Base-by-base conservation (phyloP, 2,888 invertebrate species). In the Apoderus coryli region DNA sequence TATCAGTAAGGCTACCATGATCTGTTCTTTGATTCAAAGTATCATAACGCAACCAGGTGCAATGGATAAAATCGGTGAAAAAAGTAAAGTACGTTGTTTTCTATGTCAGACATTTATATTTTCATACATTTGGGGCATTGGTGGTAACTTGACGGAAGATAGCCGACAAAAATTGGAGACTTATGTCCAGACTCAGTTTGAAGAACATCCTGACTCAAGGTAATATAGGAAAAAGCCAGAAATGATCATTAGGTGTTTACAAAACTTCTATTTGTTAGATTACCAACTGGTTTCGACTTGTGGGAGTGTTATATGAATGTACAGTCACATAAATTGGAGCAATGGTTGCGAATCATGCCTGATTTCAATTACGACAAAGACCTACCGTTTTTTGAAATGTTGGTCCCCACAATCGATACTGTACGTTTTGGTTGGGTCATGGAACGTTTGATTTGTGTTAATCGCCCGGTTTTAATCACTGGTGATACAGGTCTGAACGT, bases 321-420 rank as follows among this genome's bases (percentile, higher is more conserved):
- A 23, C 68, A 69, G 33, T 63, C 62, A n/a, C 67, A 73, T 34
- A 65, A 66, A 27, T 65, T 88, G 56, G 81, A 81, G 44, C 57
- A 65, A 4, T 90, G 89, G 89, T 65, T 68, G n/a, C 73, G 71
- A 32, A 72, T 85, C 16, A 74, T 84, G 40, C 77, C 86, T 0
- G 46, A 59, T 2, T 90, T 86, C 49, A 41, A 59, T 3, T 90
- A 82, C 47, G 69, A 78, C 49, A 58, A 64, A 9, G 60, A 69
- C 2, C 59, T 65, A 14, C 80, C 86, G 2, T 90, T 86, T 59
- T 89, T 88, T 49, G 88, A 90, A 49, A 82, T 85, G 50, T 63
- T 88, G 5, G 89, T 90, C 5, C 90, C 89, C 0, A 90, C 90
- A 0, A 70, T 76, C n/a, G 89, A 90, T 49, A 90, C 89, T 0